Base-by-base conservation (phyloP, 2,113 vertebrate species). In the Plectropomus leopardus region DNA sequence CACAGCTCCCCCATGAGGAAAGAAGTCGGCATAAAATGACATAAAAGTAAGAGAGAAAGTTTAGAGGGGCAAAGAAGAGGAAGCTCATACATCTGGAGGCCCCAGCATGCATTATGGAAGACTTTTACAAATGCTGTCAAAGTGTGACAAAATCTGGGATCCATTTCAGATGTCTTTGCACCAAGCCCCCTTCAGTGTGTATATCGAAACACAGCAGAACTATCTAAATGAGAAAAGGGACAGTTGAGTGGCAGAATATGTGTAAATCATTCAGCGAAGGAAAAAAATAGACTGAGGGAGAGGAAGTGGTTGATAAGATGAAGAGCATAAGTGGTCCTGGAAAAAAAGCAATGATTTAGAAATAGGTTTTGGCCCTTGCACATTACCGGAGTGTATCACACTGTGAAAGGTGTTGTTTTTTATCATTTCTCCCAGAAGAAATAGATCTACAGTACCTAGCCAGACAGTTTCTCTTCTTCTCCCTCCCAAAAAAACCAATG, bases 1-100 rank as follows among this genome's bases (percentile, higher is more conserved):
- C 58, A 86, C 65, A 90, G 80, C 82, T 76, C 83, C 74, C 85
- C 73, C 88, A 54, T 76, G 84, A 82, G 82, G 85, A 80, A 0
- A 83, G 47, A 73, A 16, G 45, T 13, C 34, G 61, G 19, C 48
- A 80, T 30, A 34, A 66, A 63, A 42, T 26, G 44, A 61, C 16
- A 69, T 50, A 48, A 84, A 63, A 73, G 60, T 59, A 42, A 66
- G 30, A 78, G 32, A 67, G n/a, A 78, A 69, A 40, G 65, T 81
- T 85, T 55, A 19, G 15, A 77, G 44, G 26, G 65, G 74, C 63
- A 73, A 75, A 79, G 82, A 40, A 8, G 47, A 16, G 10, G 28
- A 57, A 34, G 48, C 6, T 40, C 11, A 34, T 28, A 72, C 47
- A 60, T 58, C 40, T 36, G 11, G 36, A 85, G 19, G 40, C 30